These are phyloP conservation scores for Trichoplusia ni DNA, from an alignment of 1,140 invertebrate genomes.

Conservation along the genomic window DNA sequence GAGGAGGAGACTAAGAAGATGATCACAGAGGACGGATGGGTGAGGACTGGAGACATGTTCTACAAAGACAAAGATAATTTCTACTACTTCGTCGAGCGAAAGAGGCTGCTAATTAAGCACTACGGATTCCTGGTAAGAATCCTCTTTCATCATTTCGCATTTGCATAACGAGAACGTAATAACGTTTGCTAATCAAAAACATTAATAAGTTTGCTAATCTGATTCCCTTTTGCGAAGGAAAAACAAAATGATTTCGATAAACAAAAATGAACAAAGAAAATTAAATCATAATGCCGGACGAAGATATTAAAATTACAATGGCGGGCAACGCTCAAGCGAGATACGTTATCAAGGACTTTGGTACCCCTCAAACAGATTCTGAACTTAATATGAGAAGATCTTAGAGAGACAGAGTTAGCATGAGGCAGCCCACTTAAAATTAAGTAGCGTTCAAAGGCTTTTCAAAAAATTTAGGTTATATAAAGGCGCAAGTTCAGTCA, in stretches of 20 bases:
- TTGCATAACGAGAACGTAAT: neutral
- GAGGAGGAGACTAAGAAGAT: slow-evolving; percentile 82
- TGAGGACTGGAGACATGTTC: slow-evolving; percentile 87
- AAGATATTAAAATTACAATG: too few relatives aligned
- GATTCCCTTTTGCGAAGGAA: too few relatives aligned
- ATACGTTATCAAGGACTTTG: too few relatives aligned
- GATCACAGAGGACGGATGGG: slow-evolving; percentile 85
- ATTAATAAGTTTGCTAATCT: too few relatives aligned
- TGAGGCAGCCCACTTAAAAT: too few relatives aligned
- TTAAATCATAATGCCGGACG: too few relatives aligned
- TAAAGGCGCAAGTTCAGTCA: slow-evolving; percentile 34
- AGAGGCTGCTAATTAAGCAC: slow-evolving; percentile 47
- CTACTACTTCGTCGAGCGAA: slow-evolving; percentile 83
- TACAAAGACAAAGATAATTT: slow-evolving; percentile 83
- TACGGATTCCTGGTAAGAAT: slow-evolving; percentile 40
- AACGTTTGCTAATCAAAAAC: neutral
- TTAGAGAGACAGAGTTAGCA: too few relatives aligned
- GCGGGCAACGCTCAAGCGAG: too few relatives aligned
- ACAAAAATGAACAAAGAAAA: too few relatives aligned
- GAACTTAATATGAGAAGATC: too few relatives aligned
- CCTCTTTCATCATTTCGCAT: neutral
- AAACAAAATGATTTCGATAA: too few relatives aligned
- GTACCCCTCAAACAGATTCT: too few relatives aligned
- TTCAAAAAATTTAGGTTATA: slow-evolving; percentile 4
- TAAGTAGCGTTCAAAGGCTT: neutral